Percentiles rank a stretch among this genome's conserved stretches.
These are phyloP conservation scores for Setipinna tenuifilis DNA, from an alignment of 2,797 vertebrate genomes.

Conservation along the genomic window DNA sequence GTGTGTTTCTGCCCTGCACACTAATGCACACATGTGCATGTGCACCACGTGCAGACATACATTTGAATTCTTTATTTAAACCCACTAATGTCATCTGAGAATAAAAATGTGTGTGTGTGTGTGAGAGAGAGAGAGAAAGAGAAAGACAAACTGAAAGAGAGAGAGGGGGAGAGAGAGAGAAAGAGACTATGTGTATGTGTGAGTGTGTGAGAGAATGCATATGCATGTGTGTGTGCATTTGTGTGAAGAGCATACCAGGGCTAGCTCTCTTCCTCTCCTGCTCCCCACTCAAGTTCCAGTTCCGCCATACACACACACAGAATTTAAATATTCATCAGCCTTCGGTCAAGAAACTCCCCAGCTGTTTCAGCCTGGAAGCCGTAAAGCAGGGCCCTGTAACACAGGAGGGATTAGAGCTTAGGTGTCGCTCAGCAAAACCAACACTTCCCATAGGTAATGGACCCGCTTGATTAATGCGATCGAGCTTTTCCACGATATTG, in stretches of 20 bases:
- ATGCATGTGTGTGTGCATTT: not conserved
- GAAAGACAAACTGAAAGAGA: too few species aligned
- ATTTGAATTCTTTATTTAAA: too few species aligned
- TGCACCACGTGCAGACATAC: too few species aligned
- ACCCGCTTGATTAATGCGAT: not conserved
- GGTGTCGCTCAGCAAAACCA: not conserved
- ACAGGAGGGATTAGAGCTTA: not conserved
- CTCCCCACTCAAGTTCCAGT: too few species aligned
- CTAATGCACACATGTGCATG: too few species aligned
- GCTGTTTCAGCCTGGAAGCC: not conserved
- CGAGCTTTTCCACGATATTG: not conserved
- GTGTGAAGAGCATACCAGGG: not conserved
- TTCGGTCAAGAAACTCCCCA: not conserved
- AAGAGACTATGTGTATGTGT: not conserved
- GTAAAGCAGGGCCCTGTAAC: not conserved
- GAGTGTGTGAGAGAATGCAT: not conserved
- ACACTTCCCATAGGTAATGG: not conserved
- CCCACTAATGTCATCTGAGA: too few species aligned
- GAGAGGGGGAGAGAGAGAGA: too few species aligned
- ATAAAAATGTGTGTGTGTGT: too few species aligned
- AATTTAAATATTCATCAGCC: not conserved
- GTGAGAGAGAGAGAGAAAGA: too few species aligned
- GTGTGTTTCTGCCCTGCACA: too few species aligned
- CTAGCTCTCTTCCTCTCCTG: not conserved
- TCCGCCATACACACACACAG: too few species aligned